Percentiles rank a stretch among this genome's conserved stretches.
phyloP scores from a whole-genome alignment of 2,113 vertebrate genomes.

The Columbina picui region DNA sequence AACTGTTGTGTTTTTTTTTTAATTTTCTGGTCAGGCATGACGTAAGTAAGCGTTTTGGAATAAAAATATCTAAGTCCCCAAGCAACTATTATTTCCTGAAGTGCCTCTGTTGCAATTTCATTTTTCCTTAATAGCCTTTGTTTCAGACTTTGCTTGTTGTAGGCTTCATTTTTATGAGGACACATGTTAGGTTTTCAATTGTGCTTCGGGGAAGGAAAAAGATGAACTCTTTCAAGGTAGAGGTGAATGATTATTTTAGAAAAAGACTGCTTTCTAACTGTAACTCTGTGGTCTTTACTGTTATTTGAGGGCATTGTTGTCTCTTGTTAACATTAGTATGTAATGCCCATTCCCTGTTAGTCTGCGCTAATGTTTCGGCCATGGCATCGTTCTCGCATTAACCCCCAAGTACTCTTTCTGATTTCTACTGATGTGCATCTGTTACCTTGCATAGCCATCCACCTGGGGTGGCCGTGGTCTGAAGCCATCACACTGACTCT shows the following conservation, averaged over 20 bases:
- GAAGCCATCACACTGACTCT: rapidly evolving
- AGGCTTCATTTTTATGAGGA: not conserved
- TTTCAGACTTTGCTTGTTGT: not conserved
- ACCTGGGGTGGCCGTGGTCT: not conserved
- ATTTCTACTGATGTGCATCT: not conserved
- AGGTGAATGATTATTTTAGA: not conserved
- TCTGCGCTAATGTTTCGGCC: not conserved
- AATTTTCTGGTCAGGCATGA: not conserved
- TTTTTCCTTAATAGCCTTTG: not conserved
- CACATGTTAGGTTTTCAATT: not conserved
- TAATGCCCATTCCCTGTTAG: not conserved
- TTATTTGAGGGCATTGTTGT: not conserved
- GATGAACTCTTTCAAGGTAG: not conserved
- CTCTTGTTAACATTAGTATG: not conserved
- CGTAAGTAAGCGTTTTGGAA: not conserved
- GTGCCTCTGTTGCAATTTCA: not conserved
- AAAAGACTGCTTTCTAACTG: not conserved
- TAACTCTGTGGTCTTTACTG: not conserved
- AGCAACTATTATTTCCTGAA: not conserved
- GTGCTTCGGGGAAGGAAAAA: not conserved
- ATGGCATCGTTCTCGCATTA: rapidly evolving
- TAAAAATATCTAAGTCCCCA: not conserved
- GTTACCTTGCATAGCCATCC: not conserved
- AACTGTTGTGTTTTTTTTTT: not conserved
- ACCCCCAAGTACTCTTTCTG: not conserved